phyloP scores from a whole-genome alignment of 2,797 vertebrate genomes.

The Micrastur ruficollis region DNA sequence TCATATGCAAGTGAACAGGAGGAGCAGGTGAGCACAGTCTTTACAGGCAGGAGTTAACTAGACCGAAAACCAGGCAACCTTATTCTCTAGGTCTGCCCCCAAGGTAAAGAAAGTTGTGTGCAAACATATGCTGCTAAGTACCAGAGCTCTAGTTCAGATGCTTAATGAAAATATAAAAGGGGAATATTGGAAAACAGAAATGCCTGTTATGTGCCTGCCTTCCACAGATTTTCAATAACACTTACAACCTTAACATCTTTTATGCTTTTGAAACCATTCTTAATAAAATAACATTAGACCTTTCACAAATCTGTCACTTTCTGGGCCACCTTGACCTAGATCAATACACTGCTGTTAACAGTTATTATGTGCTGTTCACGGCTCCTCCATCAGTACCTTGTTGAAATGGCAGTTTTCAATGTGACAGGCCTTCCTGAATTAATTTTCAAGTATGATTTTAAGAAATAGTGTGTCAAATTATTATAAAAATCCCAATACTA shows the following conservation, averaged over 20 bases:
- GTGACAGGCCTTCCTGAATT: slow-evolving; percentile 7
- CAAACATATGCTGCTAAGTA: not conserved
- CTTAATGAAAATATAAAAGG: not conserved
- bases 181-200: not conserved
- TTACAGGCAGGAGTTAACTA: not conserved
- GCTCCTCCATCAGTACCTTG: not conserved
- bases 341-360: slow-evolving; percentile 33
- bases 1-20: not conserved
- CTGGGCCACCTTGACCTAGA: not conserved
- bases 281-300: slow-evolving; percentile 15
- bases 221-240: slow-evolving; percentile 29
- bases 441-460: slow-evolving; percentile 34
- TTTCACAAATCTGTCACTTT: slow-evolving; percentile 37
- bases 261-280: slow-evolving; percentile 27
- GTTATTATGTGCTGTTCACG: slow-evolving; percentile 15
- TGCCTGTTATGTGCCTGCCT: not conserved
- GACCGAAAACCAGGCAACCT: not conserved
- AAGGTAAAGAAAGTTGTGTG: not conserved
- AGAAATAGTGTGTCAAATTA: not conserved
- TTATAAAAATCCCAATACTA: not conserved
- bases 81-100: not conserved
- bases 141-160: not conserved
- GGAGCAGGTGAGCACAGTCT: not conserved
- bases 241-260: slow-evolving; percentile 2
- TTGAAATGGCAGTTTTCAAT: slow-evolving; percentile 35